Conservation (phyloP, 2,797 vertebrate species). For the Acanthis flammea region DNA sequence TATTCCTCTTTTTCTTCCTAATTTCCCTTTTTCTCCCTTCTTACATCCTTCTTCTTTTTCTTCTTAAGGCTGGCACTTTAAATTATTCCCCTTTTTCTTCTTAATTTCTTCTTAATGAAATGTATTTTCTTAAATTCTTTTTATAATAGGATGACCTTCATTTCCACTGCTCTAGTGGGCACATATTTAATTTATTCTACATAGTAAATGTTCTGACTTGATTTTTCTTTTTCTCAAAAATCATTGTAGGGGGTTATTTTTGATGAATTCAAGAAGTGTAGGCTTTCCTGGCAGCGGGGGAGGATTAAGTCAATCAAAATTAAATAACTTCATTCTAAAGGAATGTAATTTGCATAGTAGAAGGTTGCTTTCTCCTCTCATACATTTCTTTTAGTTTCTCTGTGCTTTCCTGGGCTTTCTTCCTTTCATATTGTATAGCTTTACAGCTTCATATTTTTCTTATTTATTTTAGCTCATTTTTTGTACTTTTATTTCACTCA, state of each 20-base stretch:
- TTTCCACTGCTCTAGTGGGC: neutral
- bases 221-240: neutral
- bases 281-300: neutral
- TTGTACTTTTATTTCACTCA: neutral
- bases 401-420: neutral
- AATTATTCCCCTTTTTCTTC: neutral
- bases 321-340: conserved; percentile 22
- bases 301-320: conserved; percentile 44
- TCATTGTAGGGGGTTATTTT: neutral
- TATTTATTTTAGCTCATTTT: neutral
- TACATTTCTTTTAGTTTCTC: neutral
- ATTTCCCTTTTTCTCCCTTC: neutral
- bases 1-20: neutral
- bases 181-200: neutral
- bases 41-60: neutral
- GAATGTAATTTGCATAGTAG: conserved; percentile 10
- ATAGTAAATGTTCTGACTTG: neutral
- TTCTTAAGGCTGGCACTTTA: neutral
- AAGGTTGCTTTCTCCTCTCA: neutral
- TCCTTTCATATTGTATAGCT: neutral
- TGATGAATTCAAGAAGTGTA: neutral
- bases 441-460: neutral
- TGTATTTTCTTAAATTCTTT: neutral
- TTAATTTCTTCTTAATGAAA: neutral
- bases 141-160: neutral